Evolutionary conservation across 2,797 vertebrate genomes (phyloP), one percentile per base, ranked within the genome.

Genomic region (Malurus splendens): DNA sequence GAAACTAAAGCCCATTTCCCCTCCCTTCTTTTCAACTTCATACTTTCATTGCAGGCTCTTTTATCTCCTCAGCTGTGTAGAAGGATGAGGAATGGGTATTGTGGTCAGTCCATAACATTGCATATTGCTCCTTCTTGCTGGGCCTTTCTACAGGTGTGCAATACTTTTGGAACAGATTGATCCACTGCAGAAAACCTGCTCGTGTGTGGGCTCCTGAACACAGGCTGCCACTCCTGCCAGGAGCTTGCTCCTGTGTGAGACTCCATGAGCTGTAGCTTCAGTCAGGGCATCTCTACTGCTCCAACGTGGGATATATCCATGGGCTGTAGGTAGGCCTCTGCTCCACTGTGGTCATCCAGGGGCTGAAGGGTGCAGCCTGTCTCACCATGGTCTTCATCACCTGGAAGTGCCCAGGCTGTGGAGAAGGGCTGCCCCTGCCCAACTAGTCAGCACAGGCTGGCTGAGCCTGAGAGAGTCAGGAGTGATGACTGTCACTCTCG

Each of bases 221-320:
- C 18, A 38, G 61, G 42, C 68, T 55, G 28, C n/a, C 32, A n/a
- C 22, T 73, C 18, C 47, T 74, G 22, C 23, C 4, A 38, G 48
- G 14, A 38, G 2, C 14, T 48, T 74, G 9, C 25, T 67, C 44
- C 17, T 55, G 11, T 44, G 25, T 66, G 47, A 15, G 6, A 16
- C 10, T 61, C 30, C 1, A 0, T 30, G 32, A 50, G 11, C 30
- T 56, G 19, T 18, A 38, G 17, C 41, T 75, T 57, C 23, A 17
- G 41, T 52, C 6, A 19, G 25, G 41, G 8, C 10, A 14, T 36
- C 12, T 56, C n/a, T 20, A 3, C 16, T 60, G 18, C 18, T 41
- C 23, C 0, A 0, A 4, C 1, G 0, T 32, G 30, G 33, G 16
- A 12, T 16, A 65, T 47, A 36, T 73, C 42, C 6, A 2, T 3